Base-by-base conservation (phyloP, 1,140 invertebrate species). In the Hylyphantes graminicola region DNA sequence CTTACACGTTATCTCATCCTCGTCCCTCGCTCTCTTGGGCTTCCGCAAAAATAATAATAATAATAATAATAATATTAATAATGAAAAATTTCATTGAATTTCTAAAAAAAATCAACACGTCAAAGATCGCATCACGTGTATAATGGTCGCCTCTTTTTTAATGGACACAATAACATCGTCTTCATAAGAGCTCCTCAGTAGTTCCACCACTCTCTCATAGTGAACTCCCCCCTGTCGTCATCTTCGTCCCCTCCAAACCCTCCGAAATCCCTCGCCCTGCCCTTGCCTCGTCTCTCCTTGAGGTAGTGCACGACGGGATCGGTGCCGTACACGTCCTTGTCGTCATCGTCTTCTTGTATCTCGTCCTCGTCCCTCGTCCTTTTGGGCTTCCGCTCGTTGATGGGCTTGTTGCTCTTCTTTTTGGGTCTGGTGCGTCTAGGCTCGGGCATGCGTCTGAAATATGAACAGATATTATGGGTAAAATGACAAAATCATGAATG, bases 261-360 rank as follows among this genome's bases (percentile, higher is more conserved):
- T 35, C 35, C 35, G 7, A 53, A 35, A 19, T 21, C 53, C 7
- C 55, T 74, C 9, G 11, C 17, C 35, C 12, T 83, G 12, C 48
- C 59, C 48, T 61, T 83, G n/a, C 57, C 73, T 55, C 57, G 63
- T 7, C 35, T 74, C 7, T 83, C 63, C 50, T 55, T 83, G 19
- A 83, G 15, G 51, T 65, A 83, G 51, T 83, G 80, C 0, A 83
- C 68, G 7, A 83, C 70, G 2, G 80, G 80, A 59, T 83, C 80
- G 3, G 80, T 55, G 0, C 70, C 80, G 35, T 83, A 83, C 13
- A 83, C 70, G 0, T 75, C 80, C 2, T 57, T 51, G 11, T 73
- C 79, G 7, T 63, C 55, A 3, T 81, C 78, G 5, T 55, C 77
- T 8, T 79, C 64, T 48, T 80, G 48, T 0, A 15, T 6, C n/a